Evolutionary conservation across 2,113 vertebrate genomes (phyloP).

Genomic region (Muntiacus muntjak): DNA sequence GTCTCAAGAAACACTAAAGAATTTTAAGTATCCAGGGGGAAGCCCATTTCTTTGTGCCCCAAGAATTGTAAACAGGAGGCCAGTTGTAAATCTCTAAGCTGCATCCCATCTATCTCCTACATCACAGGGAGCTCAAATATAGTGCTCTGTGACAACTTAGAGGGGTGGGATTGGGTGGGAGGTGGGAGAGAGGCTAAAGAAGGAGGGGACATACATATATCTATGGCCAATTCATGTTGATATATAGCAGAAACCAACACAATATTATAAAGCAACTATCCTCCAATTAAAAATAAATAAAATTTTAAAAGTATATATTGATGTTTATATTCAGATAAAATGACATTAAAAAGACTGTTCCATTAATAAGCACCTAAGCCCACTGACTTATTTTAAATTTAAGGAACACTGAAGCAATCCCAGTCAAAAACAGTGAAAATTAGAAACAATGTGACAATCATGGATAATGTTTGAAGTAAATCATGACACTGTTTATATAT

Average conservation of each 20-base stretch:
- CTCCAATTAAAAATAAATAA: not conserved
- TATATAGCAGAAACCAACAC: not conserved
- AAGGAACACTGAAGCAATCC: not conserved
- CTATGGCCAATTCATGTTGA: not conserved
- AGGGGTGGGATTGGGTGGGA: not conserved
- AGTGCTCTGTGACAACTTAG: not conserved
- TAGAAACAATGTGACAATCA: not conserved
- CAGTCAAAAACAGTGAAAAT: not conserved
- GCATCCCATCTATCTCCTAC: not conserved
- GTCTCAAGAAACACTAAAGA: not conserved
- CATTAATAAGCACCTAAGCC: not conserved
- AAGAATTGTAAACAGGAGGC: not conserved
- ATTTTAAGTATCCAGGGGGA: not conserved
- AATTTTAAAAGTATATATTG: not conserved
- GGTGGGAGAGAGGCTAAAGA: not conserved
- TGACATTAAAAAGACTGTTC: not conserved
- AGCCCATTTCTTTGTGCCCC: not conserved
- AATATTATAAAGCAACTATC: not conserved
- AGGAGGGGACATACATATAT: not conserved
- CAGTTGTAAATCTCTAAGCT: not conserved
- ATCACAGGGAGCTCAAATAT: not conserved
- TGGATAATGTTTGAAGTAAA: not conserved
- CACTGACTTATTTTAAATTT: not conserved
- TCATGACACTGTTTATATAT: not conserved
- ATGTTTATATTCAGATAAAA: not conserved